A percentile compares a stretch with the other conserved stretches of the same genome.
Conservation (phyloP, 2,113 vertebrate species). For the Aptenodytes forsteri region DNA sequence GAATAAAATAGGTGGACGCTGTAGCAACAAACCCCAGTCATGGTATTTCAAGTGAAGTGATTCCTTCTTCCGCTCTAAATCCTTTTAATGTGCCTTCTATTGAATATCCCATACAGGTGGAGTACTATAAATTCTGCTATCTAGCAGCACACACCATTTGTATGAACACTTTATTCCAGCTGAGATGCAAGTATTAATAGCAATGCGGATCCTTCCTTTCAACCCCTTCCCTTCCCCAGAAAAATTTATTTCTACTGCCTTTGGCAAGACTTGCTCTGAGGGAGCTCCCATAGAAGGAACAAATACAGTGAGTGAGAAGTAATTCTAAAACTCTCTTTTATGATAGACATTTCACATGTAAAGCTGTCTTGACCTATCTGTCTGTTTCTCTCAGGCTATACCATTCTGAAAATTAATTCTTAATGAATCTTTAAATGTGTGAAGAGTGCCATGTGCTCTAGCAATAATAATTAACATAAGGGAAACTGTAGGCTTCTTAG, state of each 20-base stretch:
- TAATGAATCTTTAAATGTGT: conserved; percentile 55
- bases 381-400: conserved; percentile 49
- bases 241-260: conserved; percentile 63
- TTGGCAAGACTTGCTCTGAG: conserved; percentile 31
- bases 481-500: conserved; percentile 17
- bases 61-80: conserved; percentile 52
- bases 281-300: conserved; percentile 16
- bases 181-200: conserved; percentile 50
- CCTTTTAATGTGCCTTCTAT: conserved; percentile 51
- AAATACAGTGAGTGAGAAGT: conserved; percentile 10
- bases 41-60: conserved; percentile 48
- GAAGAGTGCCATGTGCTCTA: background rate
- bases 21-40: background rate
- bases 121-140: conserved; percentile 55
- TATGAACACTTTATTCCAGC: conserved; percentile 49
- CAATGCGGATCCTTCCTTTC: conserved; percentile 33
- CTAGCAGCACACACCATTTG: conserved; percentile 34
- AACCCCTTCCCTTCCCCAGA: background rate
- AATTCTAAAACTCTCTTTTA: conserved; percentile 49
- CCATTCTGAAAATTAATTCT: conserved; percentile 52
- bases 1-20: conserved; percentile 38
- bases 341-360: conserved; percentile 27
- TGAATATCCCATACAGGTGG: conserved; percentile 57
- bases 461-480: conserved; percentile 53
- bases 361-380: conserved; percentile 49